Evolutionary conservation across 1,140 invertebrate species (phyloP), one percentile per base, ranked within the genome.

Genomic region (Colletes gigas): DNA sequence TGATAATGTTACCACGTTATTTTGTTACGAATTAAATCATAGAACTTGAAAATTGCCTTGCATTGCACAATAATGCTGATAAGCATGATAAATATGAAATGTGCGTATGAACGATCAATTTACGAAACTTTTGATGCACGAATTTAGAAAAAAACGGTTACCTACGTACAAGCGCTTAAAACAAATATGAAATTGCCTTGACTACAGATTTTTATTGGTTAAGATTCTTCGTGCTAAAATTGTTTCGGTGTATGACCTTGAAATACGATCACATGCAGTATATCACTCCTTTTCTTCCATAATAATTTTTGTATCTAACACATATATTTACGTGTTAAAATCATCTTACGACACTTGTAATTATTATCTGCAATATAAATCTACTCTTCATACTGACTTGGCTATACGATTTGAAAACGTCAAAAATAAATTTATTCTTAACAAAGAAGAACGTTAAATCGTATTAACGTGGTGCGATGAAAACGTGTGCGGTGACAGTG

Each of bases 161-260:
- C 50, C 68, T 78, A 65, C 8, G 12, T 14, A 54, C 14, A 17
- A n/a, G 9, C 21, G n/a, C 10, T 30, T 15, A 62, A 71, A 62
- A 60, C 41, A 71, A 79, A 65, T 10, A 17, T 12, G 12, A 55
- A 78, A 65, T 63, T 10, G 15, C 30, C 30, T 79, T 30, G 39
- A 54, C 17, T 65, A 65, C 19, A 17, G 12, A 73, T 73, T 47
- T 82, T 77, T 75, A 30, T 75, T 80, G 62, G 72, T 60, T 75
- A 80, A 7, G 41, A 67, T 60, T 75, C 44, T 77, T 52, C 72
- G 50, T 59, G 10, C n/a, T 68, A 70, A 75, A 67, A 81, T 74
- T 73, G 39, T 76, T 76, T 66, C 60, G 70, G 41, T 21, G 6
- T 19, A 63, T 77, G 80, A 80, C 76, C 79, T 84, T 84, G 50